These are phyloP conservation scores for Falcaria lacertinaria DNA, from an alignment of 2,888 invertebrate species.

Conservation along the genomic window DNA sequence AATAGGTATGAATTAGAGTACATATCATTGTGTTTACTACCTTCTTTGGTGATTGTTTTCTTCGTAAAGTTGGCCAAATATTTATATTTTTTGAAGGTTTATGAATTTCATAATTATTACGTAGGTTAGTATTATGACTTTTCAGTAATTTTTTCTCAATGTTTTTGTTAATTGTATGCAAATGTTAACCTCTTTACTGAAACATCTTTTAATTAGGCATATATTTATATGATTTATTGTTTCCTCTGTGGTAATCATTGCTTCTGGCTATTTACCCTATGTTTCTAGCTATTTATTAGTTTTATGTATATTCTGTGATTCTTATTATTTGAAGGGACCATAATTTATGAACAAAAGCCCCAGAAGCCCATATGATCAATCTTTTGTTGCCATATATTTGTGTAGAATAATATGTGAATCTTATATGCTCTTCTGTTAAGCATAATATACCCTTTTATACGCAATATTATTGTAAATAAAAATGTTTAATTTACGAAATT, in stretches of 20 bases:
- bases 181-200: no score
- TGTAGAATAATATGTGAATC: neutral
- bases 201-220: no score
- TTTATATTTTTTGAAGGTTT: neutral
- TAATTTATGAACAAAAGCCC: constrained; percentile 25
- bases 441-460: constrained; percentile 1
- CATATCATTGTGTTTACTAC: no score
- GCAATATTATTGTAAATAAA: constrained; percentile 1
- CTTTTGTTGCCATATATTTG: constrained; percentile 46
- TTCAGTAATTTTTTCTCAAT: neutral
- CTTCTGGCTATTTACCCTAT: neutral
- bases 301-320: neutral
- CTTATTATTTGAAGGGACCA: constrained; percentile 44
- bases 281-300: neutral
- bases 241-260: neutral
- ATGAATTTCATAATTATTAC: neutral
- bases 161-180: no score
- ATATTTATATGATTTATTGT: neutral
- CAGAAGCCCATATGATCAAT: constrained; percentile 41
- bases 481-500: neutral
- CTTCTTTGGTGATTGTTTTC: no score
- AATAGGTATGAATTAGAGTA: no score
- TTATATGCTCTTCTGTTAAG: neutral
- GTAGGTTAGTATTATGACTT: neutral
- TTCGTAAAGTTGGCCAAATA: no score